These are phyloP conservation scores for Ennomos quercinarius DNA, from an alignment of 2,888 invertebrate species.

Conservation along the genomic window DNA sequence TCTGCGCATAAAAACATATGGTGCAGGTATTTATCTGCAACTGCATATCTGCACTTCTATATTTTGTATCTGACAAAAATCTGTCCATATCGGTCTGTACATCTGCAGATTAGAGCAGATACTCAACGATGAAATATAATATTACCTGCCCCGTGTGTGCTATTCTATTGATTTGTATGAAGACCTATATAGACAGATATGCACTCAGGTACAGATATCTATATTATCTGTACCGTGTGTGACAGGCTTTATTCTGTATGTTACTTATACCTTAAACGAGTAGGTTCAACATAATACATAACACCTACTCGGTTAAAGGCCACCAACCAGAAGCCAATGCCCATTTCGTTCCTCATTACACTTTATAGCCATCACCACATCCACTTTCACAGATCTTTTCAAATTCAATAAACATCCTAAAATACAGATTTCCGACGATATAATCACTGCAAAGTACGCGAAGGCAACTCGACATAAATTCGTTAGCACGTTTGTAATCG, in stretches of 20 bases:
- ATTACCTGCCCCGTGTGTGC: no score
- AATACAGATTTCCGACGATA: slow-evolving; percentile 75
- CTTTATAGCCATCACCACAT: slow-evolving; percentile 69
- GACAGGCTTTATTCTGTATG: background rate
- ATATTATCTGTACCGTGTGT: no score
- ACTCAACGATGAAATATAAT: no score
- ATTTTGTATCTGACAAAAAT: no score
- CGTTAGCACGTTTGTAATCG: slow-evolving; percentile 80
- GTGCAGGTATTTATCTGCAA: no score
- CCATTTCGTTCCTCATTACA: slow-evolving; percentile 59
- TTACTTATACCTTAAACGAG: background rate
- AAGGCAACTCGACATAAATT: slow-evolving; percentile 79
- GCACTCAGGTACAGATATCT: no score
- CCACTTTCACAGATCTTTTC: slow-evolving; percentile 67
- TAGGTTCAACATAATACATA: background rate
- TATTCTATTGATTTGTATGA: no score
- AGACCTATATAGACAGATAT: no score
- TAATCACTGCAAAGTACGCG: slow-evolving; percentile 70
- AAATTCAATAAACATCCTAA: slow-evolving; percentile 75
- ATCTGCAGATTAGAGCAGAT: no score
- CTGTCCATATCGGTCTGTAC: no score
- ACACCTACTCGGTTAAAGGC: background rate
- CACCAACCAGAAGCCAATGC: slow-evolving; percentile 30
- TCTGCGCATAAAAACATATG: no score
- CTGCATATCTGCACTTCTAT: no score